Evolutionary conservation across 2,113 vertebrate genomes (phyloP).

Genomic region (Ciconia stormi): DNA sequence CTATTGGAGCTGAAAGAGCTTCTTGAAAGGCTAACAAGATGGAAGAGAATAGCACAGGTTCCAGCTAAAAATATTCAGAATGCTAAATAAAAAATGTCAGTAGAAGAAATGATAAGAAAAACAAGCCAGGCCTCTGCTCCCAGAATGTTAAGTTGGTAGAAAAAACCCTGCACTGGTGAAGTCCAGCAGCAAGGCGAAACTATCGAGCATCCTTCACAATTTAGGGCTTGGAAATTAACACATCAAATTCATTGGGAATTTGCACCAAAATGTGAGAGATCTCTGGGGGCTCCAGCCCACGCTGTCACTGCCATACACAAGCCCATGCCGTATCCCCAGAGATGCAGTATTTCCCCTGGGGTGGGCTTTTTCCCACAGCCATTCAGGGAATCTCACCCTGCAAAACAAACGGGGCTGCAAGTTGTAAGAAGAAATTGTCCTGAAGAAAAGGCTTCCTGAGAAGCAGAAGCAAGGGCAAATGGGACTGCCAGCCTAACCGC

Average conservation of each 20-base stretch:
- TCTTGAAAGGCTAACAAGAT: constrained; percentile 52
- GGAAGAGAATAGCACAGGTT: constrained; percentile 36
- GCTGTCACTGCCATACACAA: not conserved
- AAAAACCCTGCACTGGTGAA: not conserved
- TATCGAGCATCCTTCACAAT: not conserved
- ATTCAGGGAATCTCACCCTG: not conserved
- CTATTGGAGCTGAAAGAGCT: constrained; percentile 38
- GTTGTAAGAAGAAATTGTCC: not conserved
- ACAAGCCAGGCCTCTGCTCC: not conserved
- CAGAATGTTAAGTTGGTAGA: not conserved
- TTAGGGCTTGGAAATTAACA: not conserved
- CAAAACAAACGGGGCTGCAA: not conserved
- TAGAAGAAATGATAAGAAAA: constrained; percentile 41
- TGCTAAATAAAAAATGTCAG: constrained; percentile 56
- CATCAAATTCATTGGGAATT: not conserved
- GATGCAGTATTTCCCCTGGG: not conserved
- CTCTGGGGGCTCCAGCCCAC: not conserved
- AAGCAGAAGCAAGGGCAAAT: not conserved
- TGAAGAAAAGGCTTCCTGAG: not conserved
- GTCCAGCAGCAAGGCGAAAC: not conserved
- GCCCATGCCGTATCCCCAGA: not conserved
- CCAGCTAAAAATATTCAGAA: constrained; percentile 56
- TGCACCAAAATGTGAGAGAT: not conserved
- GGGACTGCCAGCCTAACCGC: not conserved
- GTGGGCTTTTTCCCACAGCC: not conserved